These are phyloP conservation scores for Phrynocephalus guinanensis DNA, from an alignment of 2,797 vertebrate species.

Conservation along the genomic window DNA sequence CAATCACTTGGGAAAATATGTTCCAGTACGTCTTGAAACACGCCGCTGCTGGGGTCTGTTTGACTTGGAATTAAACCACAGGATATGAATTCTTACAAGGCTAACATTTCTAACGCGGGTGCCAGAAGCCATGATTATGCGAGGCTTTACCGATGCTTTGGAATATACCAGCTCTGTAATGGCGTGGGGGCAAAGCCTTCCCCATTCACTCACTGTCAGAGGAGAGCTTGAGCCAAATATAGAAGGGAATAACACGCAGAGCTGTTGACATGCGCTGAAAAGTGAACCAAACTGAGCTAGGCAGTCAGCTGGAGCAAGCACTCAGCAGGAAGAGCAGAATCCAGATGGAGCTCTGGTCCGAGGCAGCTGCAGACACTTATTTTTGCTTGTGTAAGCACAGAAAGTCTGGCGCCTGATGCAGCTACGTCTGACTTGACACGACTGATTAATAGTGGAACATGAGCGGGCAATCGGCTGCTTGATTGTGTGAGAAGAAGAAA, in stretches of 20 bases:
- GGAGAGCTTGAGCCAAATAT: background rate
- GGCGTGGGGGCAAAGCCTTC: background rate
- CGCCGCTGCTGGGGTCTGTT: background rate
- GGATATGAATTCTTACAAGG: background rate
- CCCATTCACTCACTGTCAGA: background rate
- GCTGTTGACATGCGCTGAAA: too few species aligned
- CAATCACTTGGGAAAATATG: background rate
- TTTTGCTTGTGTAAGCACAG: background rate
- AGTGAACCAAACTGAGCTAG: background rate
- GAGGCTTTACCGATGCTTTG: background rate
- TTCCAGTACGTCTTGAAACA: too few species aligned
- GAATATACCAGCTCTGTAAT: background rate
- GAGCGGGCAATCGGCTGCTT: background rate
- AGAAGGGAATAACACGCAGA: too few species aligned
- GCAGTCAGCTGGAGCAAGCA: background rate
- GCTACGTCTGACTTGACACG: conserved; percentile 20
- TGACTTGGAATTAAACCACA: background rate
- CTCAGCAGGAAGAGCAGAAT: background rate
- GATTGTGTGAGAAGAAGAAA: background rate
- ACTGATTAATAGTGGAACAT: background rate
- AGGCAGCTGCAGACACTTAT: background rate
- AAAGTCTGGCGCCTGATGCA: background rate
- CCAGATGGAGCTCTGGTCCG: background rate
- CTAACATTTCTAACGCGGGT: background rate
- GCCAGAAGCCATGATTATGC: background rate